Evolutionary conservation across 2,888 invertebrate genomes (phyloP), one percentile per base, ranked within the genome.

Genomic region (Nymphalis c-album): DNA sequence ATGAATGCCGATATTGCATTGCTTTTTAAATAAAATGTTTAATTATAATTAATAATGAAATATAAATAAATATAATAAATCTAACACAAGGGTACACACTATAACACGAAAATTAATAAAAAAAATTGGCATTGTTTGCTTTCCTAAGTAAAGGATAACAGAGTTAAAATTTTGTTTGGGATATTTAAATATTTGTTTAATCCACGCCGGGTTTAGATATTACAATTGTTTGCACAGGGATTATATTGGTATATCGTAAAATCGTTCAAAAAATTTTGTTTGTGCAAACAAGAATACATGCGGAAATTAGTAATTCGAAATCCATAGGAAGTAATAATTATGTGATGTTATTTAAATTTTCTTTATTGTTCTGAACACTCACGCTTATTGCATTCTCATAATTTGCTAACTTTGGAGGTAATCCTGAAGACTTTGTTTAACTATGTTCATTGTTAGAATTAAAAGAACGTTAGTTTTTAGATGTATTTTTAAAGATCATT

Each of bases 131-230:
- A n/a, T 40, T 57, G 57, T 57, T 57, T 40, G 10, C 18, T 57
- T 26, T 40, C 40, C 18, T 13, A 7, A 18, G 57, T 57, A 57
- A 57, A 57, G 57, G 57, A 57, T 57, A 40, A 57, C 57, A 57
- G 40, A 57, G 57, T 57, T 57, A 57, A 57, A 57, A 40, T 40
- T 40, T 57, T 57, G 57, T 57, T 57, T 57, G 57, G 40, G 40
- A 35, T 18, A 40, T 57, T 57, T 57, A 57, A 57, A 57, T 57
- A 57, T 57, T 57, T 57, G 57, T 40, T 57, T 40, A 40, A 57
- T 16, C 53, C 31, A 31, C 17, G 10, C 35, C n/a, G 1, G 31
- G 40, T 18, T 57, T 57, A 40, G 57, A 57, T 40, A 13, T 57
- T 18, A 57, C 18, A 40, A 35, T 57, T 40, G 57, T 40, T 18